phyloP scores from a whole-genome alignment of 2,797 vertebrate species.

The Geotrypetes seraphini region DNA sequence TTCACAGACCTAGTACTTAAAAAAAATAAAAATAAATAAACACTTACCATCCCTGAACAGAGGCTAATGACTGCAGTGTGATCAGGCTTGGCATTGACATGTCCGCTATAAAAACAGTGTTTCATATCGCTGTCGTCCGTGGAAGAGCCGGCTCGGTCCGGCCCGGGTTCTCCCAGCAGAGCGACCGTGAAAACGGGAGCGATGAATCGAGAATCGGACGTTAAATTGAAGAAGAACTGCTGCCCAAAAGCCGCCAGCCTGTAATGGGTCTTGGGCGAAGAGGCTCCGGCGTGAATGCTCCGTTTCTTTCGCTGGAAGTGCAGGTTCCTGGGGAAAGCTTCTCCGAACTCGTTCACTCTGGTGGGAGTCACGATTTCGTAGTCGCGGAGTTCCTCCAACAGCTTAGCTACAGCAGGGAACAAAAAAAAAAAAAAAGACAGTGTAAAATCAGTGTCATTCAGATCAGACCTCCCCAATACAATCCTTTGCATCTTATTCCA shows the following conservation, averaged over 20 bases:
- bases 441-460: too few relatives aligned
- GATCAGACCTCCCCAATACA: too few relatives aligned
- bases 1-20: too few relatives aligned
- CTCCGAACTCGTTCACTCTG: constrained; percentile 82
- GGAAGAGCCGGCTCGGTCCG: constrained; percentile 64
- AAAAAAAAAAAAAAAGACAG: constrained; percentile 15
- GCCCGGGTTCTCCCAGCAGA: constrained; percentile 65
- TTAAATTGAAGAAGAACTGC: constrained; percentile 86
- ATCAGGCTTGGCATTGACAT: constrained; percentile 78
- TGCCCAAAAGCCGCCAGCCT: constrained; percentile 86
- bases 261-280: constrained; percentile 72
- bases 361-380: constrained; percentile 88
- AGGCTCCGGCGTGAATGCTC: constrained; percentile 57
- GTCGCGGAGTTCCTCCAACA: constrained; percentile 59
- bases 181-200: constrained; percentile 89
- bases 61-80: constrained; percentile 92
- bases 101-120: constrained; percentile 94
- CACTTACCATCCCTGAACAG: constrained; percentile 95
- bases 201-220: constrained; percentile 87
- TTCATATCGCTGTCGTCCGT: constrained; percentile 76
- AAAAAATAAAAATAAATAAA: background rate
- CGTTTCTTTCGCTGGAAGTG: constrained; percentile 90
- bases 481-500: too few relatives aligned
- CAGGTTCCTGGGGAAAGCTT: constrained; percentile 71
- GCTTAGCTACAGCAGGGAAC: constrained; percentile 51